phyloP scores from a whole-genome alignment of 2,888 invertebrate species.

The Endotricha flammealis region DNA sequence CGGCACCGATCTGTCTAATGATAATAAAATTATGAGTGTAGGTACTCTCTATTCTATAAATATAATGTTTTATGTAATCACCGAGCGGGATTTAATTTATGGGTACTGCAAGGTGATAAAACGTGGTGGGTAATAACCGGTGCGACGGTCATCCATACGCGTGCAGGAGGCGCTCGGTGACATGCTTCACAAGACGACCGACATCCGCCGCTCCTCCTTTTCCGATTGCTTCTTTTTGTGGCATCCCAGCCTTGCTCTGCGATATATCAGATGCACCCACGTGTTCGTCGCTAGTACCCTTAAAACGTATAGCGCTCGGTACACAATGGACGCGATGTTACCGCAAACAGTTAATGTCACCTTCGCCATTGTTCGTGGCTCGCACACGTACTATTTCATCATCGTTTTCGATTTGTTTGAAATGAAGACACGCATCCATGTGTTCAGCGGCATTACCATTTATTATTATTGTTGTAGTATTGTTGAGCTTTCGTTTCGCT shows the following conservation, averaged over 20 bases:
- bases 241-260: conserved; percentile 21
- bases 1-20: conserved; percentile 22
- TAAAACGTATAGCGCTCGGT: conserved; percentile 32
- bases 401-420: conserved; percentile 50
- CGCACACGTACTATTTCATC: conserved; percentile 56
- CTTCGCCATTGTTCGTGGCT: conserved; percentile 50
- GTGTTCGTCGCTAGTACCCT: conserved; percentile 26
- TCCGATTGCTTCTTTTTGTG: conserved; percentile 41
- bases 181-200: conserved; percentile 35
- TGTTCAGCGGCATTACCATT: conserved; percentile 51
- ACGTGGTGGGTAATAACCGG: conserved; percentile 23
- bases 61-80: too few relatives aligned
- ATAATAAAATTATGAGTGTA: too few relatives aligned
- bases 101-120: conserved; percentile 7
- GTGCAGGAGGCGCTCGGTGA: conserved; percentile 27
- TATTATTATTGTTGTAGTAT: conserved; percentile 48
- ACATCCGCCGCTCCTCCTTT: conserved; percentile 45
- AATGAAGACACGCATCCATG: conserved; percentile 52
- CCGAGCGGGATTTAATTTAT: conserved; percentile 14
- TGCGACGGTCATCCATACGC: conserved; percentile 18
- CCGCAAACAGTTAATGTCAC: conserved; percentile 40
- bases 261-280: conserved; percentile 33
- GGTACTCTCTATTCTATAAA: too few relatives aligned
- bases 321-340: conserved; percentile 28
- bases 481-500: conserved; percentile 52